phyloP scores from a whole-genome alignment of 2,797 vertebrate species.

The Lophotriccus pileatus region DNA sequence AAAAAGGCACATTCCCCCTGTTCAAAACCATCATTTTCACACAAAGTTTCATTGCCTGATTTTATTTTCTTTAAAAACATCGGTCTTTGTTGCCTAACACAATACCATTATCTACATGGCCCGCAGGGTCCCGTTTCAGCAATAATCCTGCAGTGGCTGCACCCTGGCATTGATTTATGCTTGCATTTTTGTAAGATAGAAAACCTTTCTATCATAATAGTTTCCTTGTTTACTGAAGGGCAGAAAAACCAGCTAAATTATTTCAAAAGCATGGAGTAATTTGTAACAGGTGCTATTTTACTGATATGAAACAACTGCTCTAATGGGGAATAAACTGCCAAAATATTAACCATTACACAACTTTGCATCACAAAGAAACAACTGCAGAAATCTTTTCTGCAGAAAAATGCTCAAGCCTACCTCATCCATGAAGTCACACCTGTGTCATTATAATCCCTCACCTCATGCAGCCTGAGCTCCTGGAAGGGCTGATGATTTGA shows the following conservation, averaged over 20 bases:
- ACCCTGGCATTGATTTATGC: constrained; percentile 48
- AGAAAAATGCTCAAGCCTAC: background rate
- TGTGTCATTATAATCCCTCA: background rate
- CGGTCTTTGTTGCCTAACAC: background rate
- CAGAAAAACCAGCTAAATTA: background rate
- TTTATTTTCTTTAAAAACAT: background rate
- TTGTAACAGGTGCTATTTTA: constrained; percentile 14
- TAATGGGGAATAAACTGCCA: background rate
- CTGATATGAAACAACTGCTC: background rate
- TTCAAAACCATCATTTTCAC: background rate
- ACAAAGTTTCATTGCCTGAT: background rate
- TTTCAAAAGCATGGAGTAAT: constrained; percentile 24
- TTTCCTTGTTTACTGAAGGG: constrained; percentile 26
- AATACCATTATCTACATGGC: background rate
- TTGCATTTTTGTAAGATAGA: constrained; percentile 8
- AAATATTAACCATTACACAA: background rate
- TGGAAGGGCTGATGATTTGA: background rate
- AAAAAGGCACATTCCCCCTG: background rate
- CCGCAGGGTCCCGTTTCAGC: background rate
- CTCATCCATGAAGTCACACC: background rate
- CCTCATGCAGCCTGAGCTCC: background rate
- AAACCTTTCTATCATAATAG: background rate
- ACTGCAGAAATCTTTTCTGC: background rate
- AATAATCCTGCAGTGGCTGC: background rate
- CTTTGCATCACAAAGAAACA: background rate